Evolutionary conservation across 35 echinoderm and acorn worm species (phyloP), one percentile per base, ranked within the genome.

Genomic region (Ophioderma brevispina): DNA sequence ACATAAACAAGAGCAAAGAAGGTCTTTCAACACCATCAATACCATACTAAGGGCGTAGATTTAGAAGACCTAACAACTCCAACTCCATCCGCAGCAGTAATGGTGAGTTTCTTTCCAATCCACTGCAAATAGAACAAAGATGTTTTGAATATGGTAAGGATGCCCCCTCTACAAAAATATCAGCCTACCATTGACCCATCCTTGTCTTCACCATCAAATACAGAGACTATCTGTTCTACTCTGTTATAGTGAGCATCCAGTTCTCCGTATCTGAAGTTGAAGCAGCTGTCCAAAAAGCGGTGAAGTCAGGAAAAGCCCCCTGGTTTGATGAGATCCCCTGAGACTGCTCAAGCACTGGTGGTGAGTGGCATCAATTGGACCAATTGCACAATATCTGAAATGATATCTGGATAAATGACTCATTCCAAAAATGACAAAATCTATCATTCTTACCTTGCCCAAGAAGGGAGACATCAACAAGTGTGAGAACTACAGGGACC

Each of bases 91-190:
- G 80, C 36, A 81, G 39, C 80, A 81, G 39, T 13, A 23, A 81
- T 25, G 79, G 79, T 23, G 79, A 81, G 23, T 13, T 81, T 35
- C 79, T 81, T 36, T 81, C 79, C 32, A 81, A 81, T 23, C 8
- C 80, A 39, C 1, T 30, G n/a, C 33, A 81, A 39, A 39, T 81
- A 39, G 39, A 81, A 39, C 80, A 81, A 81, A 34, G 80, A 39
- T 81, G 80, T 33, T 81, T 81, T 81, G 80, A 81, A 81, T 81
- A 81, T 28, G 80, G 80, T 30, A 38, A 81, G 80, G n/a, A n/a
- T n/a, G n/a, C n/a, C 14, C 80, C 25, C 36, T 81, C 23, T 81
- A 81, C 38, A n/a, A n/a, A 81, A 41, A 8, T 37, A 81, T 41
- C 35, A 81, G 39, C 31, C 80, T 34, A 39, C 6, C 33, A 25